Base-by-base conservation (phyloP, 2,888 invertebrate species). In the Drosophila engyochracea region DNA sequence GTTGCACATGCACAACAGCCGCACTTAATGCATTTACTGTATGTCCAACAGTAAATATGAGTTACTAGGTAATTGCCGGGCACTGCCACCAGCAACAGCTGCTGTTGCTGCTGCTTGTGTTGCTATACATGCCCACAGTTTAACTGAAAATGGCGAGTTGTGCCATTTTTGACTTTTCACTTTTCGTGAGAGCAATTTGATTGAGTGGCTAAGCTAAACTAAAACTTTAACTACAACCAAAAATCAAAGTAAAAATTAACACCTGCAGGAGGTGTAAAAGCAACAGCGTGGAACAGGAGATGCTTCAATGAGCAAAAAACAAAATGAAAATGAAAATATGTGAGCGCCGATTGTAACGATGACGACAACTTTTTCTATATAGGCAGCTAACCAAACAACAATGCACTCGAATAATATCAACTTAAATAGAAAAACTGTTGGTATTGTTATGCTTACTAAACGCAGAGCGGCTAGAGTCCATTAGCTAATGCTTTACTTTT, bases 51-150 rank as follows among this genome's bases (percentile, higher is more conserved):
- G 89, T 85, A 89, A 89, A 91, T 88, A 82, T 89, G 89, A 87
- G 86, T 87, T 90, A 87, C 74, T 87, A 90, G 90, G 86, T 87
- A 87, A 87, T 87, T 87, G 86, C 85, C 76, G 83, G 76, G 84
- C 81, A 76, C 81, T 82, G 79, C 75, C 69, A 73, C 74, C 41
- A 68, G 54, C 62, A 68, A 28, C 67, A 67, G 25, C 69, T 69
- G 14, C 69, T 55, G 30, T 33, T 53, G 22, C 37, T 33, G 14
- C 25, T 39, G 12, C 49, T 44, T 31, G 53, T 59, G 55, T 72
- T 53, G 62, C 41, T 39, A 33, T 44, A 58, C 78, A 70, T 82
- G 85, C 81, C 65, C 71, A 81, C 82, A 82, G 60, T 74, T 74
- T 69, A 68, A 58, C 63, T 52, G 31, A 35, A 68, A 70, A 63